These are phyloP conservation scores for Amphibalanus amphitrite DNA, from an alignment of 1,140 invertebrate genomes.

Conservation along the genomic window DNA sequence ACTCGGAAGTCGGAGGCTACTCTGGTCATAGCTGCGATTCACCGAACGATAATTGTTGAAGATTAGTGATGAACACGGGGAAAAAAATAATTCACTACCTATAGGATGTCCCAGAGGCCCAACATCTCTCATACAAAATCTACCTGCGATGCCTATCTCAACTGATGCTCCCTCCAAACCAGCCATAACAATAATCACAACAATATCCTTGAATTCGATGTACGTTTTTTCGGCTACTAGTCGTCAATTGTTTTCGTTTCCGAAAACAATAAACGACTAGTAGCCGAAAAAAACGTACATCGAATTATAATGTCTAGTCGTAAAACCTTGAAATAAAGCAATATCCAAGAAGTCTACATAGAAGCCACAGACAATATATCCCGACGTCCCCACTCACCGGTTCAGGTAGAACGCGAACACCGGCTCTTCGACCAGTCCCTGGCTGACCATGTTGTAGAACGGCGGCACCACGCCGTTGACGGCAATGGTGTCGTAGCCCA, in stretches of 20 bases:
- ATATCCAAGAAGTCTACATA: not conserved
- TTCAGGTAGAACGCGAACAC: constrained; percentile 51
- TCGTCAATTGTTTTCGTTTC: too few species aligned
- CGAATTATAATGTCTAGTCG: too few species aligned
- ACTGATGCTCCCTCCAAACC: too few species aligned
- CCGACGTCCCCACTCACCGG: constrained; percentile 25
- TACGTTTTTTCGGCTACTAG: too few species aligned
- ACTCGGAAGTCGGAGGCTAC: too few species aligned
- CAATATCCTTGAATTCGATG: too few species aligned
- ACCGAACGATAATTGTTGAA: not conserved
- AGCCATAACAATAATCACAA: too few species aligned
- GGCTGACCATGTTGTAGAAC: constrained; percentile 42
- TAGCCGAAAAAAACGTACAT: too few species aligned
- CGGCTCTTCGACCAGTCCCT: constrained; percentile 34
- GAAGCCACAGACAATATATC: not conserved
- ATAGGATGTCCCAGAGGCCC: too few species aligned
- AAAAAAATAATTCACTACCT: not conserved
- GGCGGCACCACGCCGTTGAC: constrained; percentile 34
- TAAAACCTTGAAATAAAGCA: constrained; percentile 5
- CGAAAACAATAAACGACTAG: too few species aligned
- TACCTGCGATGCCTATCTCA: too few species aligned
- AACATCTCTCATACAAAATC: too few species aligned
- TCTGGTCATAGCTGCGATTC: not conserved
- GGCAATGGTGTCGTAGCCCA: constrained; percentile 34
- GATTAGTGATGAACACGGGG: not conserved